Evolutionary conservation across 2,888 invertebrate genomes (phyloP), one percentile per base, ranked within the genome.

Genomic region (Cosmia trapezina): DNA sequence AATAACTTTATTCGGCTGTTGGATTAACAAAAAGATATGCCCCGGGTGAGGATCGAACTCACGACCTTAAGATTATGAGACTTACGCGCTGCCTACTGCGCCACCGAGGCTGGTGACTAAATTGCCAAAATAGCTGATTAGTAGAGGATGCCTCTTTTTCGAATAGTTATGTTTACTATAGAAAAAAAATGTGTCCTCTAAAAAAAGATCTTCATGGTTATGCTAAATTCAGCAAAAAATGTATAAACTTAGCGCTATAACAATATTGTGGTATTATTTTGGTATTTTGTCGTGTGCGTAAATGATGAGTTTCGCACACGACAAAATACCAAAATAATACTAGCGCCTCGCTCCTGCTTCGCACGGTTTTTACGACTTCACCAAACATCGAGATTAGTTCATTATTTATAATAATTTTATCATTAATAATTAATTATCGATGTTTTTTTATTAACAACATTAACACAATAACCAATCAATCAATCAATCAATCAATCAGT

Each of bases 41-140:
- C 82, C 86, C 86, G 83, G 85, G 86, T 85, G 83, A 86, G 86
- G 85, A 86, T 86, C 82, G 86, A 86, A 85, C 86, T 83, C 86
- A 85, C 98, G 98, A 98, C 98, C 98, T 98, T 98, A 97, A 98
- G 98, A 98, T 98, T 98, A 98, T 98, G 97, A 98, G 98, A 98
- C 98, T 98, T 97, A 98, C 98, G 98, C 98, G 98, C 98, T 98
- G 97, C 98, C 98, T 97, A 97, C 98, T 98, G 98, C 98, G 97
- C 98, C 97, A 97, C 97, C 97, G 97, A 97, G 97, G 97, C 97
- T 22, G 65, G 49, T 82, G 9, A 0, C 0, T 0, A 0, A 0
- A 0, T 0, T 0, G 0, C 0, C 7, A 11, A 83, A 81, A 65
- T 83, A 59, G 17, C 19, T 17, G 45, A 65, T 59, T 9, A 12